phyloP scores from a whole-genome alignment of 2,888 invertebrate species.

The Chrysolina oricalcia region DNA sequence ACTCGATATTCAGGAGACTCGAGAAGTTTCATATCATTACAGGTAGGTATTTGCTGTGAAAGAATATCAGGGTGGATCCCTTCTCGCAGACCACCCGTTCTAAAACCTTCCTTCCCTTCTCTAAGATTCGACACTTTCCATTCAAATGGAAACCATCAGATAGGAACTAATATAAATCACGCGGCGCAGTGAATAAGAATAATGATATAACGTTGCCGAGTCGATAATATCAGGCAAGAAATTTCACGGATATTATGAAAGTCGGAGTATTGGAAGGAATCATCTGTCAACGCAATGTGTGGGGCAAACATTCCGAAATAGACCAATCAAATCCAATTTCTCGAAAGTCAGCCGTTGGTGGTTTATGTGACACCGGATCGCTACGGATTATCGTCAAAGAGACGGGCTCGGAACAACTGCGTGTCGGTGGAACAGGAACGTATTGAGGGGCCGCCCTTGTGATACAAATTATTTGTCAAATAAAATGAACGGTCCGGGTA shows the following conservation, averaged over 20 bases:
- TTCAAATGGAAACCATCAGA: slow-evolving; percentile 22
- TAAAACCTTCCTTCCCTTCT: background rate
- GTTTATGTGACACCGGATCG: slow-evolving; percentile 62
- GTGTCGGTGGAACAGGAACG: background rate
- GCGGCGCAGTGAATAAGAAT: slow-evolving; percentile 41
- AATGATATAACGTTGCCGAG: slow-evolving; percentile 35
- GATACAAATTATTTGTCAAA: too few species aligned
- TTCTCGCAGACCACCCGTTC: background rate
- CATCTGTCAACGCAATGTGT: slow-evolving; percentile 47
- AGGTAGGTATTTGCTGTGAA: too few species aligned
- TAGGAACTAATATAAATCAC: slow-evolving; percentile 39
- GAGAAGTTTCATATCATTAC: too few species aligned
- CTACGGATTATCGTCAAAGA: slow-evolving; percentile 60
- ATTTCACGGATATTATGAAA: slow-evolving; percentile 37
- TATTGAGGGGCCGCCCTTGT: background rate
- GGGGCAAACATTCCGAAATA: slow-evolving; percentile 41
- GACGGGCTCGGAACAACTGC: slow-evolving; percentile 44
- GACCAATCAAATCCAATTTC: slow-evolving; percentile 45
- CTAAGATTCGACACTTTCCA: slow-evolving; percentile 16
- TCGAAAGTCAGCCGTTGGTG: slow-evolving; percentile 51
- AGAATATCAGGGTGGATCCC: background rate
- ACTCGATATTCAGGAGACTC: too few species aligned
- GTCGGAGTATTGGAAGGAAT: slow-evolving; percentile 46
- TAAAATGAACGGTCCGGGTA: too few species aligned
- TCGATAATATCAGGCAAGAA: slow-evolving; percentile 39